A percentile compares a stretch with the other conserved stretches of the same genome.
Evolutionary conservation across 2,888 invertebrate genomes (phyloP).

Genomic region (Synergus japonicus): DNA sequence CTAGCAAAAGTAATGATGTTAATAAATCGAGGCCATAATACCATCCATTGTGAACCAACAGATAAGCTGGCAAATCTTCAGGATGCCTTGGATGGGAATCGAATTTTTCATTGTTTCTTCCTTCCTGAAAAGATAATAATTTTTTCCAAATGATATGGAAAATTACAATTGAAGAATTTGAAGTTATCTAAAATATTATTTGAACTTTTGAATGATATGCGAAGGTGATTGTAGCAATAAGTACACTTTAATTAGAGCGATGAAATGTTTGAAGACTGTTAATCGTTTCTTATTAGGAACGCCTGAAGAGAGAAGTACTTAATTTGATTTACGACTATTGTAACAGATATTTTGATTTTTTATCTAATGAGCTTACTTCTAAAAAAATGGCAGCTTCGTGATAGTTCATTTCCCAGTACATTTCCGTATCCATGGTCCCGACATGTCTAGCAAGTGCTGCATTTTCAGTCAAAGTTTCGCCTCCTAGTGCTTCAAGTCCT

Average conservation of each 20-base stretch:
- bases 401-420: constrained; percentile 93
- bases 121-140: constrained; percentile 82
- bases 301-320: background rate
- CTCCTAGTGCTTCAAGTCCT: constrained; percentile 56
- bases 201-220: background rate
- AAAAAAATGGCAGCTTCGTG: constrained; percentile 93
- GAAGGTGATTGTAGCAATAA: background rate
- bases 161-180: too few relatives aligned
- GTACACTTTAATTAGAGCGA: background rate
- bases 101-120: constrained; percentile 93
- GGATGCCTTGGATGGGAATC: constrained; percentile 91
- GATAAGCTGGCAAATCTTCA: constrained; percentile 90
- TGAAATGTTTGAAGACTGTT: background rate
- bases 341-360: background rate
- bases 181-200: background rate
- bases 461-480: constrained; percentile 67
- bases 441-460: constrained; percentile 66
- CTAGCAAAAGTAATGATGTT: constrained; percentile 86
- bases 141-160: background rate
- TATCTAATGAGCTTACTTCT: constrained; percentile 79
- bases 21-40: constrained; percentile 90
- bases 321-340: background rate
- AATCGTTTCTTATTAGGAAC: background rate
- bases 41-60: constrained; percentile 92
- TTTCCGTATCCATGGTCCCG: constrained; percentile 69